phyloP scores from a whole-genome alignment of 30 jellyfish, hydroid and myxozoan species.

The Catostylus mosaicus region DNA sequence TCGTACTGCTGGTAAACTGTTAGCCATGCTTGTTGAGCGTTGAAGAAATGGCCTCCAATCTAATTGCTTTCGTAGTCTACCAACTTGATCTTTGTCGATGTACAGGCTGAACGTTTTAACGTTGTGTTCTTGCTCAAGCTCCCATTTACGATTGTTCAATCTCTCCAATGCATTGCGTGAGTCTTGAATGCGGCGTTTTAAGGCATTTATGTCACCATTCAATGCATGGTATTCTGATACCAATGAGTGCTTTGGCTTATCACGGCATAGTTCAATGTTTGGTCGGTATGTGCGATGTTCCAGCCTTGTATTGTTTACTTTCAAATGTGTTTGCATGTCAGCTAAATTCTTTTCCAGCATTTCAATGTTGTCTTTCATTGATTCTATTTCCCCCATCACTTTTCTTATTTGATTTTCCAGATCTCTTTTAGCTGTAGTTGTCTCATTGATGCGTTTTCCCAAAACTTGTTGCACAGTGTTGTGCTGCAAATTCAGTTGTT shows the following conservation, averaged over 20 bases:
- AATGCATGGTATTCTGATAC: constrained; percentile 67
- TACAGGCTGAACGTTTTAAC: constrained; percentile 71
- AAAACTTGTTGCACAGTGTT: constrained; percentile 55
- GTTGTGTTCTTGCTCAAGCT: constrained; percentile 69
- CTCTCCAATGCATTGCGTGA: constrained; percentile 68
- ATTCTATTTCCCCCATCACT: constrained; percentile 68
- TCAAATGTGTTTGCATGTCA: constrained; percentile 64
- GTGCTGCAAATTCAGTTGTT: constrained; percentile 35
- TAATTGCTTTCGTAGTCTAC: constrained; percentile 60
- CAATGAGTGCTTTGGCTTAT: constrained; percentile 63
- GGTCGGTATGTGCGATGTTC: constrained; percentile 80
- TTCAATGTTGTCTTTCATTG: constrained; percentile 70
- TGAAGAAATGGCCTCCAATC: constrained; percentile 73
- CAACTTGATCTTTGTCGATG: constrained; percentile 74
- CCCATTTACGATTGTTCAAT: constrained; percentile 69
- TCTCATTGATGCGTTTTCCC: constrained; percentile 56
- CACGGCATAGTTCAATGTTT: constrained; percentile 74
- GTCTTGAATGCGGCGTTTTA: constrained; percentile 67
- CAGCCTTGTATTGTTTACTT: constrained; percentile 68
- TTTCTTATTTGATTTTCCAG: constrained; percentile 62
- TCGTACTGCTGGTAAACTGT: constrained; percentile 55
- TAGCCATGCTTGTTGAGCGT: constrained; percentile 59
- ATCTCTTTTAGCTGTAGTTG: constrained; percentile 64
- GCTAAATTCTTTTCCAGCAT: constrained; percentile 68
- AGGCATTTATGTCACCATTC: constrained; percentile 64